These are phyloP conservation scores for Scarus forsteni DNA, from an alignment of 2,797 vertebrate genomes.

Conservation along the genomic window DNA sequence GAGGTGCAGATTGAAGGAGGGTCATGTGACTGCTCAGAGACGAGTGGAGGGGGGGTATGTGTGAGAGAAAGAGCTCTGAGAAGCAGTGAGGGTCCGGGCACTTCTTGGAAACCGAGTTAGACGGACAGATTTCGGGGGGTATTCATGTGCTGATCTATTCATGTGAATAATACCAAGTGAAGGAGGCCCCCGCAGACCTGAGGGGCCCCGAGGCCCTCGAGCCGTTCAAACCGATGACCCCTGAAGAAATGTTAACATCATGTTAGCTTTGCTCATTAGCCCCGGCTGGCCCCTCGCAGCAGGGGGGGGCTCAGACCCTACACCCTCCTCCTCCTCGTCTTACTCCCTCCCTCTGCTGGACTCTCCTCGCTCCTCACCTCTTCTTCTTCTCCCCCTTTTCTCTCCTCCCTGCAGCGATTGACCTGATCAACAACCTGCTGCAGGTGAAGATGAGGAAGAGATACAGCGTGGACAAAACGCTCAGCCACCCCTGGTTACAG, in stretches of 20 bases:
- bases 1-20: neutral
- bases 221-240: conserved; percentile 80
- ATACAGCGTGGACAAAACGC: conserved; percentile 97
- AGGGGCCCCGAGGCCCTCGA: conserved; percentile 68
- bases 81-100: conserved; percentile 1
- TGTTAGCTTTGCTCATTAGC: conserved; percentile 87
- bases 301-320: conserved; percentile 21
- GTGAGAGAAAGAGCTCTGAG: neutral
- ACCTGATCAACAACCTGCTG: conserved; percentile 98
- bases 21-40: conserved; percentile 39
- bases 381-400: neutral
- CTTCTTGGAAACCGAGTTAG: conserved; percentile 29
- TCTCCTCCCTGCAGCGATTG: conserved; percentile 86
- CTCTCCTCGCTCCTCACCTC: neutral
- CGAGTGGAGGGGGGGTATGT: neutral
- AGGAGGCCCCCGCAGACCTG: conserved; percentile 56
- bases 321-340: conserved; percentile 5
- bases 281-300: conserved; percentile 55
- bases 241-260: conserved; percentile 85
- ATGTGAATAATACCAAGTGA: conserved; percentile 79
- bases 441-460: conserved; percentile 99
- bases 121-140: conserved; percentile 36
- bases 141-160: conserved; percentile 74
- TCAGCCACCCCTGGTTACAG: conserved; percentile 95
- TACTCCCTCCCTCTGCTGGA: neutral